Evolutionary conservation across 2,888 invertebrate genomes (phyloP).

Genomic region (Ichneumon xanthorius): DNA sequence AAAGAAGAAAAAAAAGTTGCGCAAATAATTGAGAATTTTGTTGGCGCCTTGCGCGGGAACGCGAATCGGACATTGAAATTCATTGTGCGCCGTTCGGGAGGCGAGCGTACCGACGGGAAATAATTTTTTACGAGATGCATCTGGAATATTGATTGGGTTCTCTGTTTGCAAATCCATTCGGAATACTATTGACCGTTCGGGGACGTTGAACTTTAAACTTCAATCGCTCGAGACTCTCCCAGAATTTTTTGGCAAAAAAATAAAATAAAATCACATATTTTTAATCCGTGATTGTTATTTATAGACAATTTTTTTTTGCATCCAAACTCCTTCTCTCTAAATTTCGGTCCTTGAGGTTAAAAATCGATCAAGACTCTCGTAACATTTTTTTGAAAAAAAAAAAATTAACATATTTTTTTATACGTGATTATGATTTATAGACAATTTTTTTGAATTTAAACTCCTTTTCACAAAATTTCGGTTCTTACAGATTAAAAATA

Average conservation of each 20-base stretch:
- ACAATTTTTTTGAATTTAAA: too few relatives aligned
- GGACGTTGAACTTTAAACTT: slow-evolving; percentile 62
- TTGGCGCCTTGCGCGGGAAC: slow-evolving; percentile 1
- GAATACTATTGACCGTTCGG: slow-evolving; percentile 7
- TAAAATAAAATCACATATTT: too few relatives aligned
- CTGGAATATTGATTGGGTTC: slow-evolving; percentile 63
- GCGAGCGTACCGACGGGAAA: slow-evolving; percentile 40
- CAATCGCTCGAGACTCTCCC: neutral
- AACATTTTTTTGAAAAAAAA: too few relatives aligned
- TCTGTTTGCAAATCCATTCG: slow-evolving; percentile 49
- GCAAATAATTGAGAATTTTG: slow-evolving; percentile 1
- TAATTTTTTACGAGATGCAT: slow-evolving; percentile 57
- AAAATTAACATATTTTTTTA: too few relatives aligned
- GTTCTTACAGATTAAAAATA: too few relatives aligned
- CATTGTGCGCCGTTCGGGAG: slow-evolving; percentile 28
- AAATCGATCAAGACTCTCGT: neutral
- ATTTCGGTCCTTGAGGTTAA: too few relatives aligned
- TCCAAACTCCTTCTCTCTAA: too few relatives aligned
- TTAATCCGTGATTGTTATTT: too few relatives aligned
- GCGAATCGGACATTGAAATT: slow-evolving; percentile 52
- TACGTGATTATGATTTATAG: too few relatives aligned
- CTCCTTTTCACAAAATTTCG: too few relatives aligned
- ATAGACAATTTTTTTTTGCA: too few relatives aligned
- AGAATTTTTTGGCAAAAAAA: too few relatives aligned
- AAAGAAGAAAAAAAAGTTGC: slow-evolving; percentile 7